Evolutionary conservation across 2,113 vertebrate genomes (phyloP).

Genomic region (Mola mola): DNA sequence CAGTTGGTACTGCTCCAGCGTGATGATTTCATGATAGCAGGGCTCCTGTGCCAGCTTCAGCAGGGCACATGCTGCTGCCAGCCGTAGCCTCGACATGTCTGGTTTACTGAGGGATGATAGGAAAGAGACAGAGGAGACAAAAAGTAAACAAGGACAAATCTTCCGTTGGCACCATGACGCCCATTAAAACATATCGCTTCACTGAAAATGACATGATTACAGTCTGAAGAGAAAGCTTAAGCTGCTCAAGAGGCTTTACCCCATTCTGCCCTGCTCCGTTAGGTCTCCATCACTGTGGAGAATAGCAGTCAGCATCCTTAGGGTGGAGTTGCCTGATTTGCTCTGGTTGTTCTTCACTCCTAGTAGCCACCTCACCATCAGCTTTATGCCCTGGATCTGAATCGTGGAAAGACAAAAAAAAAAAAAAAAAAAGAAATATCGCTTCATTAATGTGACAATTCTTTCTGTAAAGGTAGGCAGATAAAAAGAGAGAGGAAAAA

Average conservation of each 20-base stretch:
- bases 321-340: conserved; percentile 97
- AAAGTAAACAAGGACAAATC: background rate
- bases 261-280: conserved; percentile 97
- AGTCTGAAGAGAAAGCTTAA: background rate
- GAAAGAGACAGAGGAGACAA: background rate
- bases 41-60: conserved; percentile 97
- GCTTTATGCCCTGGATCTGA: conserved; percentile 97
- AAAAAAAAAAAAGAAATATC: no score
- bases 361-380: conserved; percentile 98
- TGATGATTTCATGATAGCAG: conserved; percentile 99
- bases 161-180: no score
- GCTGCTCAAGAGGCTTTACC: conserved; percentile 76
- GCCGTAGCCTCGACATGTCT: conserved; percentile 95
- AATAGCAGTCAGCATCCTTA: conserved; percentile 95
- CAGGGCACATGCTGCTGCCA: conserved; percentile 94
- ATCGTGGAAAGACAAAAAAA: background rate
- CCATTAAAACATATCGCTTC: no score
- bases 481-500: background rate
- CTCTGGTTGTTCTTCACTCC: conserved; percentile 99
- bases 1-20: conserved; percentile 96
- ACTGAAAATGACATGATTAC: conserved; percentile 4
- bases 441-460: background rate
- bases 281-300: conserved; percentile 97
- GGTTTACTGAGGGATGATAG: conserved; percentile 87
- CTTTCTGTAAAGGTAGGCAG: no score